These are phyloP conservation scores for Bradynema listronoti DNA, from an alignment of 1,140 invertebrate species.

Conservation along the genomic window DNA sequence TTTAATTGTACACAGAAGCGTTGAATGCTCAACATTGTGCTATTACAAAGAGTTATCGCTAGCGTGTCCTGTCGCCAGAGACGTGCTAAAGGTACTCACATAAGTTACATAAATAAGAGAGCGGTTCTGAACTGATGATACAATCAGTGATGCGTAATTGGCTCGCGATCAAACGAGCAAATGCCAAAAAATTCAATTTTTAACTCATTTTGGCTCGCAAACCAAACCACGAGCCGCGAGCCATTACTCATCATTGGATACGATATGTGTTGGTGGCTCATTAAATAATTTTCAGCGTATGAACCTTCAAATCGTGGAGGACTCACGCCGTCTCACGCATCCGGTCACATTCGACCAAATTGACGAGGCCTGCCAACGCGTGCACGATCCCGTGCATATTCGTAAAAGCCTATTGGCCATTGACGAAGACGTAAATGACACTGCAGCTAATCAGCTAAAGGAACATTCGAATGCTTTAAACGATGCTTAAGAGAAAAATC, in stretches of 20 bases:
- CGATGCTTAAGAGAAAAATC: no score
- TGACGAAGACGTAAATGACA: no score
- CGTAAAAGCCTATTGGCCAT: slow-evolving; percentile 48
- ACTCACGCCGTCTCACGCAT: slow-evolving; percentile 41
- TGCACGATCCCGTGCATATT: slow-evolving; percentile 30
- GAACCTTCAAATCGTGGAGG: slow-evolving; percentile 40
- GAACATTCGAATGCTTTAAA: no score
- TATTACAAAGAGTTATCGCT: slow-evolving; percentile 46
- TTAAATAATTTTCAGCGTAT: slow-evolving; percentile 21
- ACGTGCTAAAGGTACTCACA: slow-evolving; percentile 41
- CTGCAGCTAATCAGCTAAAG: no score
- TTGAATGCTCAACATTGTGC: slow-evolving; percentile 49
- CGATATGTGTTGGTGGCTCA: not conserved
- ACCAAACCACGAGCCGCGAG: no score
- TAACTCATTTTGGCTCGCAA: no score
- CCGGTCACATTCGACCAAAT: slow-evolving; percentile 18
- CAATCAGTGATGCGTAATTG: no score
- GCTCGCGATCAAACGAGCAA: no score
- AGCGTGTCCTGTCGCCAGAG: slow-evolving; percentile 37
- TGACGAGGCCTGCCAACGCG: slow-evolving; percentile 23
- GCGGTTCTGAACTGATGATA: not conserved
- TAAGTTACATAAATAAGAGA: not conserved
- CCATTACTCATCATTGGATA: no score
- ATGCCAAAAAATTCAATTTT: no score
- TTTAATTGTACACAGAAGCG: slow-evolving; percentile 23